phyloP scores from a whole-genome alignment of 2,797 vertebrate species.

The Brotula barbata region DNA sequence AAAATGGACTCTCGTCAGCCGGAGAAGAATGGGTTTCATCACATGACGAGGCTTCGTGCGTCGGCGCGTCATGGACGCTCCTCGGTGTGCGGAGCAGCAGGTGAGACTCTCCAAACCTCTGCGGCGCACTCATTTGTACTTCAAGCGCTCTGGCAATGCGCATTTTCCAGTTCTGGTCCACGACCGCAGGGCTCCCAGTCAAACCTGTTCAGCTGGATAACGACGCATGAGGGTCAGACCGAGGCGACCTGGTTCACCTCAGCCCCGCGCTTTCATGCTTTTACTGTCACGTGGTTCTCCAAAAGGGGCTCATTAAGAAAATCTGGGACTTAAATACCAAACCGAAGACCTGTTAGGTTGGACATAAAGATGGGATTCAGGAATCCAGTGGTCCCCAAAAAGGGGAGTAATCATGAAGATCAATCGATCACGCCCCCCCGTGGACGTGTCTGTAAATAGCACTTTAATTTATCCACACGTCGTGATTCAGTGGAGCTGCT shows the following conservation, averaged over 20 bases:
- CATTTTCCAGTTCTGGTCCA: slow-evolving; percentile 47
- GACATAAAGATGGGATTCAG: too few relatives aligned
- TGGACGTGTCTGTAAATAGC: slow-evolving; percentile 13
- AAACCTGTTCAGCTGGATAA: slow-evolving; percentile 62
- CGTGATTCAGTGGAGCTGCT: too few relatives aligned
- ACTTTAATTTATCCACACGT: background rate
- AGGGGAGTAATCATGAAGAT: too few relatives aligned
- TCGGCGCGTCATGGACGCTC: slow-evolving; percentile 10
- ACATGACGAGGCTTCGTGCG: slow-evolving; percentile 15
- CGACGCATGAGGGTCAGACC: slow-evolving; percentile 35
- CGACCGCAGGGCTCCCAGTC: slow-evolving; percentile 22
- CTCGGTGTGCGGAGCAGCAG: slow-evolving; percentile 22
- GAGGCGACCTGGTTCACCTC: background rate
- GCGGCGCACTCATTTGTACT: slow-evolving; percentile 12
- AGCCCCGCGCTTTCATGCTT: too few relatives aligned
- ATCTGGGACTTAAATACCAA: too few relatives aligned
- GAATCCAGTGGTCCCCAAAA: too few relatives aligned
- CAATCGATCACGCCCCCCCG: slow-evolving; percentile 28
- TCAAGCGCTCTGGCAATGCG: slow-evolving; percentile 18
- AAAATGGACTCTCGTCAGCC: slow-evolving; percentile 14
- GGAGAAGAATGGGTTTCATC: slow-evolving; percentile 18
- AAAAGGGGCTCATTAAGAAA: too few relatives aligned
- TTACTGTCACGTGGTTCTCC: too few relatives aligned
- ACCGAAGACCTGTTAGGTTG: too few relatives aligned
- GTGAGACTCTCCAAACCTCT: slow-evolving; percentile 30